These are phyloP conservation scores for Fundulus diaphanus DNA, from an alignment of 2,797 vertebrate species.

Conservation along the genomic window DNA sequence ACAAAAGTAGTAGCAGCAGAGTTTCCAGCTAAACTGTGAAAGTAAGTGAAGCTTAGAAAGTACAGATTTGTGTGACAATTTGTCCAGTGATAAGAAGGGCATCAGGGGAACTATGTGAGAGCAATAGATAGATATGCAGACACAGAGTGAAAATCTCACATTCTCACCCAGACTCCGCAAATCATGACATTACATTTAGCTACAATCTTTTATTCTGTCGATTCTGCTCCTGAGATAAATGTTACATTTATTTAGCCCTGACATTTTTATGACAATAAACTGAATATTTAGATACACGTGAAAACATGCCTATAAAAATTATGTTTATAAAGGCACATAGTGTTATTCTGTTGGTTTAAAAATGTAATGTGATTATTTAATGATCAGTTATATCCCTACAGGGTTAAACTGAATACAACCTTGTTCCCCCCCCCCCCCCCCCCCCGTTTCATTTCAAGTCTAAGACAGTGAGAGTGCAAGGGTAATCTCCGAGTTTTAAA, in stretches of 20 bases:
- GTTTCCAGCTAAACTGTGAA: no score
- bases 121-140: no score
- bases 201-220: neutral
- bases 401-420: neutral
- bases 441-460: neutral
- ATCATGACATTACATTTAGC: neutral
- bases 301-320: no score
- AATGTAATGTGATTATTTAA: neutral
- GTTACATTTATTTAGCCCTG: neutral
- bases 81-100: no score
- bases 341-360: no score
- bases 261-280: neutral
- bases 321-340: no score
- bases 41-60: no score
- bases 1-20: no score
- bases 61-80: no score
- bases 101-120: no score
- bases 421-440: neutral
- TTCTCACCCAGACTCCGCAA: neutral
- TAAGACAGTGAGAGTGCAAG: no score
- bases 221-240: neutral
- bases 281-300: neutral
- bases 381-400: neutral
- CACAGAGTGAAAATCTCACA: neutral
- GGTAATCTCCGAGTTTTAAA: no score